Evolutionary conservation across 2,888 invertebrate species (phyloP).

Genomic region (Oxycera nigricornis): DNA sequence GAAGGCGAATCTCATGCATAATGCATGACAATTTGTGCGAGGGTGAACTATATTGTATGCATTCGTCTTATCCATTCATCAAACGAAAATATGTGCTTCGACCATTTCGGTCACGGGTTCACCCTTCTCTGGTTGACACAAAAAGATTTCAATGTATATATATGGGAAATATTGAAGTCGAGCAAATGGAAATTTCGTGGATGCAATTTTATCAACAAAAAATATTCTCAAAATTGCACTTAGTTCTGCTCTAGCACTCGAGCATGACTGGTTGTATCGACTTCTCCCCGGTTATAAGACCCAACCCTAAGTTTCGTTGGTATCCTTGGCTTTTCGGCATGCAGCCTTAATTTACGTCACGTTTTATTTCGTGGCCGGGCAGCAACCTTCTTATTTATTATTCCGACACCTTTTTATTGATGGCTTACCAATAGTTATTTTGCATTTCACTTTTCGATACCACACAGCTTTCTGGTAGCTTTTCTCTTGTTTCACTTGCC

Average conservation of each 20-base stretch:
- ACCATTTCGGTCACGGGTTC: neutral
- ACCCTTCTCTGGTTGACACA: neutral
- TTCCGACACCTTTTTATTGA: constrained; percentile 36
- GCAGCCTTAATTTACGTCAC: neutral
- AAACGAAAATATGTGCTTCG: neutral
- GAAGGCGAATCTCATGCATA: constrained; percentile 44
- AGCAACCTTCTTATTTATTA: constrained; percentile 6
- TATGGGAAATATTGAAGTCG: neutral
- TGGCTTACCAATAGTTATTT: constrained; percentile 30
- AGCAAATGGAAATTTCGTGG: constrained; percentile 2
- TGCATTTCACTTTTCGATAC: constrained; percentile 28
- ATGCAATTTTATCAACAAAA: constrained; percentile 10
- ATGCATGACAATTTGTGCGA: constrained; percentile 39
- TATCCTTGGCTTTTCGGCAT: neutral
- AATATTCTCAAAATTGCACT: constrained; percentile 26
- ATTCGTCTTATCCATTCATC: neutral
- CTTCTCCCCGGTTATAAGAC: neutral
- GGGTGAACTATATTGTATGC: constrained; percentile 25
- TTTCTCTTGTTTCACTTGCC: neutral
- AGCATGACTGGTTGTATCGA: constrained; percentile 21
- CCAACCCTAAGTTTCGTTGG: neutral
- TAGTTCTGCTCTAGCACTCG: constrained; percentile 31
- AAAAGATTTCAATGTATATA: neutral
- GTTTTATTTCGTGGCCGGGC: neutral
- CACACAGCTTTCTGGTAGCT: constrained; percentile 4